Percentiles rank a stretch among this genome's conserved stretches.
These are phyloP conservation scores for Drosophila mojavensis DNA, from an alignment of 1,140 invertebrate genomes.

Conservation along the genomic window DNA sequence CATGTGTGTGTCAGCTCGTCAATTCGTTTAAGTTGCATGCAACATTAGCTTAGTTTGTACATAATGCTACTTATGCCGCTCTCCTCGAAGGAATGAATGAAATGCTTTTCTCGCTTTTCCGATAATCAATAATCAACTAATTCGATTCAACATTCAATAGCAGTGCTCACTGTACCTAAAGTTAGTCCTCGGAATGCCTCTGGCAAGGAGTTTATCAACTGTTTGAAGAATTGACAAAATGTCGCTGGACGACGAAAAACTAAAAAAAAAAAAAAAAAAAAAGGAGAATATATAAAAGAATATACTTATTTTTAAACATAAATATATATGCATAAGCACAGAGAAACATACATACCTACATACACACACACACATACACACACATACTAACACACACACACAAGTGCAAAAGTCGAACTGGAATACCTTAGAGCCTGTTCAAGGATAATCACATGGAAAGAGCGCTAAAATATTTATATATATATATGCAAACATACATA, in stretches of 20 bases:
- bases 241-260: constrained; percentile 73
- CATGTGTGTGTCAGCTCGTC: not conserved
- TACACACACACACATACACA: constrained; percentile 4
- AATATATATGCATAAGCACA: not conserved
- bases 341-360: not conserved
- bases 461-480: constrained; percentile 29
- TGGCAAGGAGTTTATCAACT: constrained; percentile 10
- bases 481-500: constrained; percentile 49
- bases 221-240: constrained; percentile 61
- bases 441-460: constrained; percentile 57
- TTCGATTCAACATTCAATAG: not conserved
- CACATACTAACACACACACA: not conserved
- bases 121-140: too few relatives aligned
- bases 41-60: constrained; percentile 59
- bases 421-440: constrained; percentile 17
- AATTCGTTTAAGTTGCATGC: constrained; percentile 1
- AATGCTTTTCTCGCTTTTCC: too few relatives aligned
- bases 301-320: constrained; percentile 6
- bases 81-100: not conserved
- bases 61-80: constrained; percentile 26
- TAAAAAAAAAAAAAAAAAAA: constrained; percentile 32
- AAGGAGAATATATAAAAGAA: constrained; percentile 1
- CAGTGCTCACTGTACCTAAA: constrained; percentile 2
- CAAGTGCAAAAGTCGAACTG: constrained; percentile 5
- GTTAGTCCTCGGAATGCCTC: constrained; percentile 3